A percentile compares a stretch with the other conserved stretches of the same genome.
phyloP scores from a whole-genome alignment of 2,113 vertebrate genomes.

The Sigmodon hispidus region DNA sequence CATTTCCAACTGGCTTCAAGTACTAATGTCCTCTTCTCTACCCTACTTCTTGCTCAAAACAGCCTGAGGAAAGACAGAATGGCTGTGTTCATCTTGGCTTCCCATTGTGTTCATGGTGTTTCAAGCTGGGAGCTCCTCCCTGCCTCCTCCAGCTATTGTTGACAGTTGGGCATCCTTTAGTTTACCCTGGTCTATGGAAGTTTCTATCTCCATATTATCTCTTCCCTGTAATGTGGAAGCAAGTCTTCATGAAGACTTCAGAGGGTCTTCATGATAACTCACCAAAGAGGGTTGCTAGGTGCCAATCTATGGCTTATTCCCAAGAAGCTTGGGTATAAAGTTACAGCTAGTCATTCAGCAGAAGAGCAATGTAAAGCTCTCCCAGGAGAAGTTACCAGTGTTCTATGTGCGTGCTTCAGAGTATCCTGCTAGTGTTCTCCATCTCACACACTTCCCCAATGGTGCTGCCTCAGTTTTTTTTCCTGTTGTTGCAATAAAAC shows the following conservation, averaged over 20 bases:
- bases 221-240: no score
- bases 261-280: not conserved
- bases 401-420: not conserved
- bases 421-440: not conserved
- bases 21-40: no score
- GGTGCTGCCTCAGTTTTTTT: not conserved
- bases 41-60: no score
- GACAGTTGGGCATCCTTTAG: not conserved
- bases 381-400: not conserved
- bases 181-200: not conserved
- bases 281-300: not conserved
- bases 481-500: not conserved
- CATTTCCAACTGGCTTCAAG: not conserved
- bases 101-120: no score
- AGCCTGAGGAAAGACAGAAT: not conserved
- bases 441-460: not conserved
- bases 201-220: not conserved
- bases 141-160: not conserved
- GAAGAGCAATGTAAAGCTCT: not conserved
- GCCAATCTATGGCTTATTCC: not conserved
- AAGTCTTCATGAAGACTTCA: not conserved
- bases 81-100: not conserved
- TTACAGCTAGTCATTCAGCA: no score
- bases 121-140: not conserved
- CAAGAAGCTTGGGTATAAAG: not conserved